These are phyloP conservation scores for Mechanitis mazaeus DNA, from an alignment of 2,888 invertebrate species.

Conservation along the genomic window DNA sequence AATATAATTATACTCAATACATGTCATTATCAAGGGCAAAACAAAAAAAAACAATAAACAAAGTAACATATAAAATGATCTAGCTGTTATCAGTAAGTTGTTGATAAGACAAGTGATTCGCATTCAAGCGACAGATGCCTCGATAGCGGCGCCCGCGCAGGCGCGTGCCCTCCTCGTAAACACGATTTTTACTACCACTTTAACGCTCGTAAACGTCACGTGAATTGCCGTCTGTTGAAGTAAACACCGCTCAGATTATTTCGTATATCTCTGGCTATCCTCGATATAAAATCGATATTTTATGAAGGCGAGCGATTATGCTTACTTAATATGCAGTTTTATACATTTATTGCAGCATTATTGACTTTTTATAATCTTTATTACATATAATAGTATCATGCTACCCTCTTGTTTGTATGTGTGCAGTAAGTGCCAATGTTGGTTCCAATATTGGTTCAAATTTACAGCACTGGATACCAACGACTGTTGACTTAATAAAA, in stretches of 20 bases:
- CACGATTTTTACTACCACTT: slow-evolving; percentile 74
- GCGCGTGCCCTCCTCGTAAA: slow-evolving; percentile 61
- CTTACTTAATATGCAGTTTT: slow-evolving; percentile 73
- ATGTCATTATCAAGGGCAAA: too few species aligned
- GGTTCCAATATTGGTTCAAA: too few species aligned
- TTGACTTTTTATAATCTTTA: slow-evolving; percentile 67
- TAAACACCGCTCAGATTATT: slow-evolving; percentile 56
- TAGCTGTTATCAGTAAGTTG: slow-evolving; percentile 38
- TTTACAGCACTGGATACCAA: too few species aligned
- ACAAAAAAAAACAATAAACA: too few species aligned
- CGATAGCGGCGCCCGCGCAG: slow-evolving; percentile 46
- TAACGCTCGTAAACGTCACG: slow-evolving; percentile 72
- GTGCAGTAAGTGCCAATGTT: too few species aligned
- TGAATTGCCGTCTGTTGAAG: slow-evolving; percentile 74
- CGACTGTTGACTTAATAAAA: too few species aligned
- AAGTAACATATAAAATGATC: slow-evolving; percentile 41
- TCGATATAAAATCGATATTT: slow-evolving; percentile 73
- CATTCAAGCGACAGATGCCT: slow-evolving; percentile 53
- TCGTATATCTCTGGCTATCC: slow-evolving; percentile 44
- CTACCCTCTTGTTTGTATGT: too few species aligned
- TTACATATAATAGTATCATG: too few species aligned
- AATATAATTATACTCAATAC: too few species aligned
- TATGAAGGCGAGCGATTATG: slow-evolving; percentile 60
- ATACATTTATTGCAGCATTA: slow-evolving; percentile 75
- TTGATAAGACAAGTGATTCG: slow-evolving; percentile 50